Conservation (phyloP, 2,797 vertebrate genomes). For the Eulemur rubriventer region DNA sequence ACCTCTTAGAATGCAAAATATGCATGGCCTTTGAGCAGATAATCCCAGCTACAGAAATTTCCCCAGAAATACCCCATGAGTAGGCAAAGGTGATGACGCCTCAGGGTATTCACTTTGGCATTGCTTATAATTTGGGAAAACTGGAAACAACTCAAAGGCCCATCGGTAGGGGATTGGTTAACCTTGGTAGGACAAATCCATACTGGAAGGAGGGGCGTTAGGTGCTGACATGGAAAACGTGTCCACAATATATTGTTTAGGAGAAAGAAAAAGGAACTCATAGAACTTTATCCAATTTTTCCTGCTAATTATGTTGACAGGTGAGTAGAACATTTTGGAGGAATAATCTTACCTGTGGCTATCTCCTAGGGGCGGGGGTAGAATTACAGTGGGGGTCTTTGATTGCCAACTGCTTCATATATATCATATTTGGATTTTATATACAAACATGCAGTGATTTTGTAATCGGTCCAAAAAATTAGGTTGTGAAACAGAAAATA, state of each 20-base stretch:
- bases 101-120: neutral
- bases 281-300: neutral
- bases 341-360: neutral
- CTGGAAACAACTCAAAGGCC: neutral
- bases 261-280: constrained; percentile 2
- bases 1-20: neutral
- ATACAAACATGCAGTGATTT: neutral
- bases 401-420: neutral
- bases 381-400: neutral
- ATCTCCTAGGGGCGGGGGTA: neutral
- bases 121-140: neutral
- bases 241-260: neutral
- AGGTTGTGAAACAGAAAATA: neutral
- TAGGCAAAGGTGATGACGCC: neutral
- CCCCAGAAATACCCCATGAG: neutral
- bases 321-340: neutral
- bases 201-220: neutral
- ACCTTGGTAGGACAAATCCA: neutral
- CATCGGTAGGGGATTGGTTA: neutral
- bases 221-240: neutral
- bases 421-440: neutral
- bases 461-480: neutral
- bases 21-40: neutral
- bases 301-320: neutral
- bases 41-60: neutral